A percentile compares a stretch with the other conserved stretches of the same genome.
Evolutionary conservation across 2,797 vertebrate genomes (phyloP).

Genomic region (Tenualosa thibaudeaui): DNA sequence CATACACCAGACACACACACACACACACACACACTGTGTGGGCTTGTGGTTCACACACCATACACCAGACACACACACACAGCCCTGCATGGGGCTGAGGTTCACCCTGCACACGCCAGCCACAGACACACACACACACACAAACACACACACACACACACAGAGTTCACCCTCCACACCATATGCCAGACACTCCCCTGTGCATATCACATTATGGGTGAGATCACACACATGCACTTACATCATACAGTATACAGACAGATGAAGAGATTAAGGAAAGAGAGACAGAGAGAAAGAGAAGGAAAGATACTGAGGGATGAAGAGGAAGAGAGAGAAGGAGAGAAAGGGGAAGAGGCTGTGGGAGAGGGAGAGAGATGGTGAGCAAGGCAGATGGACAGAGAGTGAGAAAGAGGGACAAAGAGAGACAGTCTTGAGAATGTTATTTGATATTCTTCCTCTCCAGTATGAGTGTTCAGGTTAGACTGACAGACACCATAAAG

Average conservation of each 20-base stretch:
- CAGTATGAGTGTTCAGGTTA: background rate
- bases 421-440: too few species aligned
- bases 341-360: too few species aligned
- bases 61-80: too few species aligned
- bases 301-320: background rate
- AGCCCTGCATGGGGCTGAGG: too few species aligned
- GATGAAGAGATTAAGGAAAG: background rate
- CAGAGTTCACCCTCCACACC: background rate
- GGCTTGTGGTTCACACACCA: too few species aligned
- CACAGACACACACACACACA: too few species aligned
- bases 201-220: constrained; percentile 12
- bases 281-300: background rate
- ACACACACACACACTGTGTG: too few species aligned
- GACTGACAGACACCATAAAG: background rate
- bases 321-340: background rate
- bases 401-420: too few species aligned
- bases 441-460: background rate
- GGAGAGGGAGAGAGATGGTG: background rate
- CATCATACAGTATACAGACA: background rate
- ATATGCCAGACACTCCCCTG: constrained; percentile 1
- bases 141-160: too few species aligned
- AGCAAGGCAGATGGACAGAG: background rate
- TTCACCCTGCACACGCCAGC: too few species aligned
- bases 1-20: too few species aligned
- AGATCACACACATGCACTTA: background rate